Conservation (phyloP, 2,888 invertebrate genomes). For the Neoitamus cyanurus region DNA sequence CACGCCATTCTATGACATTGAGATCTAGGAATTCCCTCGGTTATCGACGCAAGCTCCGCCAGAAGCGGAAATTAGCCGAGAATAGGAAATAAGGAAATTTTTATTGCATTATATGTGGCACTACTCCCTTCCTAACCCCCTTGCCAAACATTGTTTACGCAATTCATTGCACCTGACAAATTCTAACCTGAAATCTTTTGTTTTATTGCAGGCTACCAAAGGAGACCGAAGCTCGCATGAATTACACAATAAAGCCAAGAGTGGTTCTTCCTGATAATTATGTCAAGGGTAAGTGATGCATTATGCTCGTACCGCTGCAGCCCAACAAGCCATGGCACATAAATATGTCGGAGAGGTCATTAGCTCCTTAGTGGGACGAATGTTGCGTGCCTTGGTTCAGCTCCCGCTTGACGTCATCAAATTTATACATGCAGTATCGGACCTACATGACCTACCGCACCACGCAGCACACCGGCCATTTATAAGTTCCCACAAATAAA, state of each 20-base stretch:
- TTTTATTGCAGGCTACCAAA: conserved; percentile 62
- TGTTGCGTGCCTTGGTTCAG: conserved; percentile 53
- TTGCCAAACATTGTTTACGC: not conserved
- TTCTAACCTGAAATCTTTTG: conserved; percentile 4
- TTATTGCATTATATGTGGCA: not conserved
- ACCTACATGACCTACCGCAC: conserved; percentile 46
- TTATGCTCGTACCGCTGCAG: not conserved
- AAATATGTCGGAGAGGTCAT: conserved; percentile 47
- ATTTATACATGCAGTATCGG: conserved; percentile 47
- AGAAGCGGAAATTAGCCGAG: not conserved
- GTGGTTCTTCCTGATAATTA: conserved; percentile 79
- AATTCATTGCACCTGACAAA: not conserved
- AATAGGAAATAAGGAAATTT: conserved; percentile 10
- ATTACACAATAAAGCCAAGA: conserved; percentile 74
- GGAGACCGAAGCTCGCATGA: conserved; percentile 68
- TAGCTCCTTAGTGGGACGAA: conserved; percentile 53
- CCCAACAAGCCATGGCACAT: conserved; percentile 3
- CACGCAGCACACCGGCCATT: conserved; percentile 21
- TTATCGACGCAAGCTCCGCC: not conserved
- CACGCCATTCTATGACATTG: conserved; percentile 33
- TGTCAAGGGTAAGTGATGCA: conserved; percentile 74
- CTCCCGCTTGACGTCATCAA: conserved; percentile 50
- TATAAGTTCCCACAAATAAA: conserved; percentile 7
- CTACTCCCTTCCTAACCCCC: not conserved
- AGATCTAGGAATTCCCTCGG: not conserved